phyloP scores from a whole-genome alignment of 1,140 invertebrate genomes.

The Zaprionus lachaisei region DNA sequence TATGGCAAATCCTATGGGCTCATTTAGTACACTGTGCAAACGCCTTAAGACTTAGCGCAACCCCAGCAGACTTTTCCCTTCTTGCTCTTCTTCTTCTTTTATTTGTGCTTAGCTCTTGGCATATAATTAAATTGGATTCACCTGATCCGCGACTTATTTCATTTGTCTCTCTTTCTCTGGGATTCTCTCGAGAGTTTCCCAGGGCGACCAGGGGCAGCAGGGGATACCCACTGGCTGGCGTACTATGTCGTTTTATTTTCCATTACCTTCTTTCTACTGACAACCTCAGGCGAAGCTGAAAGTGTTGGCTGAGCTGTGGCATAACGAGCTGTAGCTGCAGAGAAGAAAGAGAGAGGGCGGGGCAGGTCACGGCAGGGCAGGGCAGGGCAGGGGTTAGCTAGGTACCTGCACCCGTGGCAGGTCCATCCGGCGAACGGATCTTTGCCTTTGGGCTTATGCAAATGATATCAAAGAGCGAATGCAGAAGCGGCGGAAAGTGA shows the following conservation, averaged over 20 bases:
- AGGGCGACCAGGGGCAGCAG: neutral
- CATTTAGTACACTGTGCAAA: too few relatives aligned
- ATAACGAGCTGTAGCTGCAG: neutral
- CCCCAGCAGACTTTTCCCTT: neutral
- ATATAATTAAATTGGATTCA: constrained; percentile 8
- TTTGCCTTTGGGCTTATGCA: constrained; percentile 29
- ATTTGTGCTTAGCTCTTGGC: neutral
- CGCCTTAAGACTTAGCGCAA: neutral
- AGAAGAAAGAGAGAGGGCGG: neutral
- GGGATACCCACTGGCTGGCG: neutral
- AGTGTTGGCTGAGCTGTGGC: neutral
- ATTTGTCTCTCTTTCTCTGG: neutral
- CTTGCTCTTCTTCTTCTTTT: neutral
- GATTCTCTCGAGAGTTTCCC: neutral
- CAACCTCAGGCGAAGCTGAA: neutral
- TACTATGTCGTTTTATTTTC: neutral
- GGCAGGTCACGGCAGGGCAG: too few relatives aligned
- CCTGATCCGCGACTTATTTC: constrained; percentile 6
- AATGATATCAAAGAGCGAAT: constrained; percentile 35
- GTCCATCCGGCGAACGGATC: constrained; percentile 19
- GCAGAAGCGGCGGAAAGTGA: constrained; percentile 20
- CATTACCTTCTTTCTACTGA: neutral
- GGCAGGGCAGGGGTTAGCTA: neutral
- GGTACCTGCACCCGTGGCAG: neutral
- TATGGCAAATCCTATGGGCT: too few relatives aligned